These are phyloP conservation scores for Agapornis roseicollis DNA, from an alignment of 2,113 vertebrate species.

Conservation along the genomic window DNA sequence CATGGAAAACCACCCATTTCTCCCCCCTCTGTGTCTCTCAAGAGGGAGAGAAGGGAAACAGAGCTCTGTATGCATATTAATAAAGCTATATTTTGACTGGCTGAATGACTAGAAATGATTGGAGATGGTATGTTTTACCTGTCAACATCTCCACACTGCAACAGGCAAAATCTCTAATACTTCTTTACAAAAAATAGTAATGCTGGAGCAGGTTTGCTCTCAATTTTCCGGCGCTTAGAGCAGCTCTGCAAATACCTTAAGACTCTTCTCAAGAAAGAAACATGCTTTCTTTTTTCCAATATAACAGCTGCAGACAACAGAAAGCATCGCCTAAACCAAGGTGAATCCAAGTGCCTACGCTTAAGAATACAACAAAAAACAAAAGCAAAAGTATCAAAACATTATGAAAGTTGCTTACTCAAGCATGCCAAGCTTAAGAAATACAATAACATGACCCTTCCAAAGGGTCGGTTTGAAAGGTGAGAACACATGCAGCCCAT, in stretches of 20 bases:
- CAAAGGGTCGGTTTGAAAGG: not conserved
- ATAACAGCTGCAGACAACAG: not conserved
- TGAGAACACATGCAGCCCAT: not conserved
- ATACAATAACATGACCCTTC: not conserved
- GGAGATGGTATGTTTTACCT: constrained; percentile 46
- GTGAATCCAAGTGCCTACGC: not conserved
- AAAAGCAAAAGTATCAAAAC: not conserved
- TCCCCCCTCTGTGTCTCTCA: constrained; percentile 27
- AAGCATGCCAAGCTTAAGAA: not conserved
- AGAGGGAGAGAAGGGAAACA: constrained; percentile 18
- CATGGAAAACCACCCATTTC: not conserved
- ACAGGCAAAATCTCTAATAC: not conserved
- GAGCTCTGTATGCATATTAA: constrained; percentile 53
- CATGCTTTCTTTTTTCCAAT: not conserved
- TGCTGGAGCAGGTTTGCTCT: not conserved
- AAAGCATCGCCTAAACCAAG: not conserved
- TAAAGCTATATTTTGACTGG: constrained; percentile 66
- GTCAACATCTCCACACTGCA: constrained; percentile 41
- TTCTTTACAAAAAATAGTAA: not conserved
- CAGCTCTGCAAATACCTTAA: not conserved
- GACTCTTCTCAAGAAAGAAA: not conserved
- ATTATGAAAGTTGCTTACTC: not conserved
- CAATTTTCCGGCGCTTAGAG: not conserved
- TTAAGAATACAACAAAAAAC: not conserved
- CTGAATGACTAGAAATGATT: constrained; percentile 59